phyloP scores from a whole-genome alignment of 2,888 invertebrate genomes.

The Tigriopus californicus region DNA sequence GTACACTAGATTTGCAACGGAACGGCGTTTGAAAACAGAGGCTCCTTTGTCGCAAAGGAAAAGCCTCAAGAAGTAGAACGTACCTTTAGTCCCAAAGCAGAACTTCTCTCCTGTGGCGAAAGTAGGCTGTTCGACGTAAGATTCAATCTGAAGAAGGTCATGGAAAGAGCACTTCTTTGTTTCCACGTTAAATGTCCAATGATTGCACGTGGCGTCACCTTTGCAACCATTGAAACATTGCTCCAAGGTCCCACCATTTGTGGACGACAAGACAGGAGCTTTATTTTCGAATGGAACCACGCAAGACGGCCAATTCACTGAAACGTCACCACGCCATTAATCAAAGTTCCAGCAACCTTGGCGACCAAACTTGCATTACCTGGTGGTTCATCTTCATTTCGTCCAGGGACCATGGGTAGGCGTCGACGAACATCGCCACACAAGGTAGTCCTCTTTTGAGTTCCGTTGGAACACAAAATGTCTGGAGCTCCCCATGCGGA shows the following conservation, averaged over 20 bases:
- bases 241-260: background rate
- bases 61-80: background rate
- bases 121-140: too few relatives aligned
- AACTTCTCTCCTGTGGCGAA: background rate
- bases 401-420: background rate
- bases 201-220: background rate
- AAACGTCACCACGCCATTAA: too few relatives aligned
- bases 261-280: background rate
- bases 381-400: background rate
- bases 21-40: background rate
- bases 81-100: background rate
- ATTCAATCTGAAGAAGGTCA: background rate
- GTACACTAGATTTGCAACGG: background rate
- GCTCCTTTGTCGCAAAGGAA: background rate
- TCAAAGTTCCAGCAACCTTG: too few relatives aligned
- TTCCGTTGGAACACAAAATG: background rate
- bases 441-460: background rate
- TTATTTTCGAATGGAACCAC: background rate
- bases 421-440: slow-evolving; percentile 2
- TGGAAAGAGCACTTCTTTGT: background rate
- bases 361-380: too few relatives aligned
- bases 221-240: background rate
- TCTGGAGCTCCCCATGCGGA: slow-evolving; percentile 1
- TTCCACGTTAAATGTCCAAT: slow-evolving; percentile 3
- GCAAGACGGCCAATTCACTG: slow-evolving; percentile 5